Conservation (phyloP, 2,888 invertebrate genomes). For the Drosophila anomelani region DNA sequence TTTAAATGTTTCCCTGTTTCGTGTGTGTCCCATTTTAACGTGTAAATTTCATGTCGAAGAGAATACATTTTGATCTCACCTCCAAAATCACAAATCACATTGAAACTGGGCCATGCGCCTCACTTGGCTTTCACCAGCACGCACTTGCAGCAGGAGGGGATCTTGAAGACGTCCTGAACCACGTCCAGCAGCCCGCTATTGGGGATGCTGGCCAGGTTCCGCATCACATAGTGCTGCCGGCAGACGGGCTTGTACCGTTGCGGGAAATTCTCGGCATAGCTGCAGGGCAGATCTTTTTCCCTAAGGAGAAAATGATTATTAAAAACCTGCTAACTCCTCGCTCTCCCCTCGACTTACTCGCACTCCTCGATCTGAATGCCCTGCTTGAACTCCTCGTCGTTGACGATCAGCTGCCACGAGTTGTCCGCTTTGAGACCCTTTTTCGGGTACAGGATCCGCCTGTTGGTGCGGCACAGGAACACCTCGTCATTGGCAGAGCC, state of each 20-base stretch:
- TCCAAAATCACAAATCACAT: slow-evolving; percentile 60
- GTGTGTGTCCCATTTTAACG: neutral
- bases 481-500: slow-evolving; percentile 82
- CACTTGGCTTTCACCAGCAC: slow-evolving; percentile 66
- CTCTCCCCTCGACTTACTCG: slow-evolving; percentile 86
- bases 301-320: slow-evolving; percentile 69
- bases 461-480: slow-evolving; percentile 85
- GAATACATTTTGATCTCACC: slow-evolving; percentile 47
- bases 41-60: slow-evolving; percentile 34
- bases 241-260: slow-evolving; percentile 60
- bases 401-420: slow-evolving; percentile 89
- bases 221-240: slow-evolving; percentile 70
- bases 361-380: slow-evolving; percentile 91
- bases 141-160: slow-evolving; percentile 92
- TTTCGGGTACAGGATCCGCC: slow-evolving; percentile 87
- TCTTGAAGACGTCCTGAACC: slow-evolving; percentile 86
- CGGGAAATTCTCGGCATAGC: slow-evolving; percentile 60
- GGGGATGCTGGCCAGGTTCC: slow-evolving; percentile 86
- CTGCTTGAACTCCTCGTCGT: slow-evolving; percentile 89
- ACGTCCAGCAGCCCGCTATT: slow-evolving; percentile 80
- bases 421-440: slow-evolving; percentile 87
- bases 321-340: neutral
- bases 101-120: slow-evolving; percentile 25
- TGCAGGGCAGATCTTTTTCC: slow-evolving; percentile 85
- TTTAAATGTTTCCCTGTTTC: slow-evolving; percentile 8